Evolutionary conservation across 2,113 vertebrate genomes (phyloP).

Genomic region (Saimiri boliviensis): DNA sequence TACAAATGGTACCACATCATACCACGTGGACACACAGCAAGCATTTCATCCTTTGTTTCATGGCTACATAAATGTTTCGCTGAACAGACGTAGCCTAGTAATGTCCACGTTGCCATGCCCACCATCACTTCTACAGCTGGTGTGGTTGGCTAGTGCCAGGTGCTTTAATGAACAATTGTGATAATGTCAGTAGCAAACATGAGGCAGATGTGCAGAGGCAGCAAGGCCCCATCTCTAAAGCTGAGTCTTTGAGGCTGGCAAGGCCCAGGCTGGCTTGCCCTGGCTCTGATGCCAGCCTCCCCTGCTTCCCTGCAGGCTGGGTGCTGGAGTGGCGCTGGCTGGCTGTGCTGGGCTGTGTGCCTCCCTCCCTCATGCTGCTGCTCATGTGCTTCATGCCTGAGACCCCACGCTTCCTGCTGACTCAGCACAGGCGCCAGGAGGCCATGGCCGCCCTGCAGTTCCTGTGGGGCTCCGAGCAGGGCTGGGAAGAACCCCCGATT

Average conservation of each 20-base stretch:
- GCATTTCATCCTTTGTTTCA: background rate
- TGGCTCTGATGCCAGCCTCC: background rate
- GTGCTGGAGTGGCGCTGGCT: conserved; percentile 93
- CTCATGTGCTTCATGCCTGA: conserved; percentile 95
- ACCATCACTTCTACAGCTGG: background rate
- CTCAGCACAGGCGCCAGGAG: conserved; percentile 84
- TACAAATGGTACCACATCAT: background rate
- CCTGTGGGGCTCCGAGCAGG: conserved; percentile 90
- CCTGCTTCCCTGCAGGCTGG: conserved; percentile 79
- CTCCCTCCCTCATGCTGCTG: conserved; percentile 88
- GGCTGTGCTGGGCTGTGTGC: conserved; percentile 89
- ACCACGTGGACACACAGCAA: rapidly evolving
- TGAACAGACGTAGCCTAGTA: background rate
- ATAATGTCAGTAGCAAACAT: background rate
- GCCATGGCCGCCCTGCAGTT: conserved; percentile 89
- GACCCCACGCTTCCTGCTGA: conserved; percentile 92
- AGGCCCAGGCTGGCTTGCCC: background rate
- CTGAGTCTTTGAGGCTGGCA: background rate
- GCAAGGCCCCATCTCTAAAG: background rate
- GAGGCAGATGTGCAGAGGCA: background rate
- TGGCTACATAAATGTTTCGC: background rate
- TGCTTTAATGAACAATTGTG: background rate
- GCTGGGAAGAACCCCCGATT: conserved; percentile 86
- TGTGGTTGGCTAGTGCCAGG: background rate
- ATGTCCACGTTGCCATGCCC: rapidly evolving